Percentiles rank a stretch among this genome's conserved stretches.
These are phyloP conservation scores for Neria commutata DNA, from an alignment of 2,888 invertebrate genomes.

Conservation along the genomic window DNA sequence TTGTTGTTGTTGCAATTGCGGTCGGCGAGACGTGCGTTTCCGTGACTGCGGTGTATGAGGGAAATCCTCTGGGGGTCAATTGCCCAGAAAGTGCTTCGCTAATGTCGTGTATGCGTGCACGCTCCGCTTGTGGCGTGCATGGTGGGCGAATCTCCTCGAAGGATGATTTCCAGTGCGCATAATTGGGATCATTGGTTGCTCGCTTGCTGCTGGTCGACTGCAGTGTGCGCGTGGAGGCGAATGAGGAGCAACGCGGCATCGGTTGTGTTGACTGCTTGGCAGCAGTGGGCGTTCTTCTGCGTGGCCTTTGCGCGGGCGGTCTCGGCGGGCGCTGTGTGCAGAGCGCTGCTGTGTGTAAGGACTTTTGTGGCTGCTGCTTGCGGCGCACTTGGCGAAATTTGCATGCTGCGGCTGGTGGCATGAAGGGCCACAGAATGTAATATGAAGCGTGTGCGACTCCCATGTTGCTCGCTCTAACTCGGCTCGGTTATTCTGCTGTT, in stretches of 20 bases:
- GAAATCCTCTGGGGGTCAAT: conserved; percentile 47
- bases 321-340: neutral
- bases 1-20: neutral
- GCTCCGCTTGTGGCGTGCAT: neutral
- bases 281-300: neutral
- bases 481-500: neutral
- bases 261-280: conserved; percentile 26
- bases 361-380: neutral
- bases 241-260: conserved; percentile 46
- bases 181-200: conserved; percentile 11
- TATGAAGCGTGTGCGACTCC: too few species aligned
- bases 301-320: neutral
- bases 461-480: neutral
- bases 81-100: conserved; percentile 46
- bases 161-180: conserved; percentile 43
- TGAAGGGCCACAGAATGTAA: too few species aligned
- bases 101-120: conserved; percentile 27
- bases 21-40: neutral
- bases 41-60: conserved; percentile 38
- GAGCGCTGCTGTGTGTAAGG: neutral
- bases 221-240: conserved; percentile 34
- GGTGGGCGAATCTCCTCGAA: conserved; percentile 34
- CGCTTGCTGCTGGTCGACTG: conserved; percentile 21
- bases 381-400: neutral
- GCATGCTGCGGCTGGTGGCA: neutral